Base-by-base conservation (phyloP, 2,113 vertebrate genomes). In the Stictonetta naevosa region DNA sequence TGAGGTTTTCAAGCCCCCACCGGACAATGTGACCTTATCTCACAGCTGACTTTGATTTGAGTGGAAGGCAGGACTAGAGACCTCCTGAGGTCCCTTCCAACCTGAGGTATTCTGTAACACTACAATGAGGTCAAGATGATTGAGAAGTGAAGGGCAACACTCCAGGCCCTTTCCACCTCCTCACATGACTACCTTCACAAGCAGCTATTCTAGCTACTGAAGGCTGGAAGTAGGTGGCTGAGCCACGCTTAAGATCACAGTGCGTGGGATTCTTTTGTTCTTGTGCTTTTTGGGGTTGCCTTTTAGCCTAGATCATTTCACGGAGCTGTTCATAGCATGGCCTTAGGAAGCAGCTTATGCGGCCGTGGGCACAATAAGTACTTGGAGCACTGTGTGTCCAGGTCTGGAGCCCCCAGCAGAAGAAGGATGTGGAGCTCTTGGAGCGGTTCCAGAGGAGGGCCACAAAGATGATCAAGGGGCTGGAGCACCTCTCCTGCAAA, bases 311-410 rank as follows among this genome's bases (percentile, higher is more conserved):
- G 18, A 11, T 63, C 15, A 8, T 76, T 71, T 66, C 52, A 76
- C 68, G 0, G 2, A 15, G 28, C 36, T 42, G 50, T n/a, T 55
- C 56, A 50, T 26, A 75, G 22, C 62, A 21, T 8, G 42, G 60
- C 21, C 0, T 1, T 42, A 22, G 10, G 55, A 77, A 87, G 72
- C 40, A 40, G 33, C 7, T 59, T 63, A 26, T 60, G 63, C 0
- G 0, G 50, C 29, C 26, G 20, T 0, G 3, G 38, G 13, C 14
- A 40, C 31, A 42, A 21, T 13, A 18, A 86, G 63, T 31, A 48
- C 46, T 48, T 48, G 5, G 20, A 48, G 46, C 46, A 11, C 46
- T 22, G 20, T 22, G 20, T 22, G 46, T 22, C 46, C 46, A 3
- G 46, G 46, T 11, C 46, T 48, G 46, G 46, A 48, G 46, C 9